phyloP scores from a whole-genome alignment of 2,113 vertebrate genomes.

The Zosterops hypoxanthus region DNA sequence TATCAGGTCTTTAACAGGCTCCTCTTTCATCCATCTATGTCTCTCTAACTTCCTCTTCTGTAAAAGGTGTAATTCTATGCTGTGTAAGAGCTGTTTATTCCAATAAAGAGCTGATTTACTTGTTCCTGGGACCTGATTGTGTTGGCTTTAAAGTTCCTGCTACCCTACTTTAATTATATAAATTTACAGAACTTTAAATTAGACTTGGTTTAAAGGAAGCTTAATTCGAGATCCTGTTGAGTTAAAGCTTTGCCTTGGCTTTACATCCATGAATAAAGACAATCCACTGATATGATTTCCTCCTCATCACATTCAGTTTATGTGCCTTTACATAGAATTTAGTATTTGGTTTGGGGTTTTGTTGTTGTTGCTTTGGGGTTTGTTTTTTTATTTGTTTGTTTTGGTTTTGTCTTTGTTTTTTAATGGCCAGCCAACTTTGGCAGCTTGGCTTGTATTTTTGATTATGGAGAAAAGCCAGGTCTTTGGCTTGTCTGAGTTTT shows the following conservation, averaged over 20 bases:
- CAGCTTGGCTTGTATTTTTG: not conserved
- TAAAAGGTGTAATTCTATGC: constrained; percentile 44
- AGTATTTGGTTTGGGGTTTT: not conserved
- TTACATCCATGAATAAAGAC: not conserved
- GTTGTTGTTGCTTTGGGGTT: not conserved
- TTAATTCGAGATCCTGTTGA: not conserved
- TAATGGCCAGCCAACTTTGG: not conserved
- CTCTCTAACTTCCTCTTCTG: constrained; percentile 53
- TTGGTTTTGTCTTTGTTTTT: not conserved
- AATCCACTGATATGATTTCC: not conserved
- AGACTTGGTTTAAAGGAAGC: not conserved
- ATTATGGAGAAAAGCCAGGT: not conserved
- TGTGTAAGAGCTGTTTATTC: constrained; percentile 42
- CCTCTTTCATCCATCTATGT: constrained; percentile 60
- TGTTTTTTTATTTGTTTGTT: not conserved
- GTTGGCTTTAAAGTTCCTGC: not conserved
- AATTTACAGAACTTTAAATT: not conserved
- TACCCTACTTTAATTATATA: constrained; percentile 6
- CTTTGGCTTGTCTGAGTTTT: not conserved
- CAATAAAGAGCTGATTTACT: constrained; percentile 18
- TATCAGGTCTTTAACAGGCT: constrained; percentile 64
- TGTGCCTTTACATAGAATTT: not conserved
- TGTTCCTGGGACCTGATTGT: not conserved
- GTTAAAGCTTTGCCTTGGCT: not conserved
- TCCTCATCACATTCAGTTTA: not conserved